Percentiles rank a stretch among this genome's conserved stretches.
Evolutionary conservation across 1,140 invertebrate species (phyloP).

Genomic region (Drosophila melanica): DNA sequence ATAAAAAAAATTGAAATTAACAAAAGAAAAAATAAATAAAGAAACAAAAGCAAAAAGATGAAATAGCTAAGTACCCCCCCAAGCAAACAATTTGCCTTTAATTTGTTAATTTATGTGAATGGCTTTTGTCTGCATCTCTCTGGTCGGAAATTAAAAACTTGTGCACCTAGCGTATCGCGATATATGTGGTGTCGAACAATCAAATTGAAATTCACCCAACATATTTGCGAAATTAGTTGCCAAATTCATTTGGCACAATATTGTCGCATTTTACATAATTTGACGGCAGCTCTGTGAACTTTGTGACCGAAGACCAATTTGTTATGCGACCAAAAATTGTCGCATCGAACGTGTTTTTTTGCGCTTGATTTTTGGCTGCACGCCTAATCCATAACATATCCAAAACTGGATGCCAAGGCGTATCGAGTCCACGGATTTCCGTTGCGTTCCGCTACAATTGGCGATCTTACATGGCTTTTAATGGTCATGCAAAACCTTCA

Average conservation of each 20-base stretch:
- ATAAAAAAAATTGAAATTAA: slow-evolving; percentile 37
- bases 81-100: slow-evolving; percentile 53
- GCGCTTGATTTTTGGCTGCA: neutral
- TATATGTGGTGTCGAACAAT: slow-evolving; percentile 37
- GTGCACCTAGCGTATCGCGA: slow-evolving; percentile 45
- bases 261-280: slow-evolving; percentile 74
- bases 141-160: slow-evolving; percentile 30
- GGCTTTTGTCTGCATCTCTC: slow-evolving; percentile 56
- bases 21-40: slow-evolving; percentile 15
- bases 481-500: slow-evolving; percentile 26
- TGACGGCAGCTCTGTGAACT: slow-evolving; percentile 70
- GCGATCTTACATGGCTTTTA: neutral
- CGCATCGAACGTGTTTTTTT: slow-evolving; percentile 25
- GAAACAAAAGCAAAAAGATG: slow-evolving; percentile 20
- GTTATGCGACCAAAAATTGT: slow-evolving; percentile 46
- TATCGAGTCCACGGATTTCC: slow-evolving; percentile 21
- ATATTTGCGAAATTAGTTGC: slow-evolving; percentile 62
- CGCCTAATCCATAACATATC: neutral
- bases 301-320: slow-evolving; percentile 49
- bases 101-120: slow-evolving; percentile 70
- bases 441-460: slow-evolving; percentile 12
- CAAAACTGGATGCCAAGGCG: slow-evolving; percentile 20
- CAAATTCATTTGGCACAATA: slow-evolving; percentile 59
- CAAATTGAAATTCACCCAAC: slow-evolving; percentile 59
- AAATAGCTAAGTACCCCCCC: slow-evolving; percentile 28